Evolutionary conservation across 2,888 invertebrate genomes (phyloP).

Genomic region (Acrocyrtus sp.): DNA sequence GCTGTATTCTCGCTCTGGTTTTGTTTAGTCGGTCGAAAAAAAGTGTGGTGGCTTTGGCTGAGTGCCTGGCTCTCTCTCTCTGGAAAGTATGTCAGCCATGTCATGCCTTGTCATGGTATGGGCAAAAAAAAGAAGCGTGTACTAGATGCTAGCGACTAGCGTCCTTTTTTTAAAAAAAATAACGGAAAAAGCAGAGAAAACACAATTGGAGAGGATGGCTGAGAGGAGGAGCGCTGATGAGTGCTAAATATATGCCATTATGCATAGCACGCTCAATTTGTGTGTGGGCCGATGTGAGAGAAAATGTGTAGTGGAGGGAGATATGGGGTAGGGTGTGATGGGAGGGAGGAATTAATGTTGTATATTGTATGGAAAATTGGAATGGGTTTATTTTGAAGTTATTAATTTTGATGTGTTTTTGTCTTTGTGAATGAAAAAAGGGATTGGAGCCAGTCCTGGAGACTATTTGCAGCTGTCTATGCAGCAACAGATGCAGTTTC

Average conservation of each 20-base stretch:
- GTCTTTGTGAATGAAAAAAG: too few species aligned
- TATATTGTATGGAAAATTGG: neutral
- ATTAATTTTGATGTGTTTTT: neutral
- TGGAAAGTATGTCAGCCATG: slow-evolving; percentile 32
- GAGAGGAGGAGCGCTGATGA: neutral
- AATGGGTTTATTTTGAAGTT: neutral
- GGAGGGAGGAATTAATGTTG: too few species aligned
- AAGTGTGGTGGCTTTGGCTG: slow-evolving; percentile 1
- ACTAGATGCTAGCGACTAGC: too few species aligned
- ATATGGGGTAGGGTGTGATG: too few species aligned
- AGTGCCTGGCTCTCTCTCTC: neutral
- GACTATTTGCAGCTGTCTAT: slow-evolving; percentile 57
- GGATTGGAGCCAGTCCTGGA: slow-evolving; percentile 22
- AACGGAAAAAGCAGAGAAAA: neutral
- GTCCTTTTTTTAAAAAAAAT: too few species aligned
- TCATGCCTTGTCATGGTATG: neutral
- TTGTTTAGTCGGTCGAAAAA: neutral
- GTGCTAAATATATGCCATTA: neutral
- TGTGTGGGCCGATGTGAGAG: neutral
- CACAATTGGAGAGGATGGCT: neutral
- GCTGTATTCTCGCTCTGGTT: neutral
- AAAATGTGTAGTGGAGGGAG: neutral
- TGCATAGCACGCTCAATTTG: neutral
- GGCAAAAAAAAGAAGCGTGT: neutral
- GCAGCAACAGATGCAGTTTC: slow-evolving; percentile 57